These are phyloP conservation scores for Macropodus opercularis DNA, from an alignment of 2,797 vertebrate species.

Conservation along the genomic window DNA sequence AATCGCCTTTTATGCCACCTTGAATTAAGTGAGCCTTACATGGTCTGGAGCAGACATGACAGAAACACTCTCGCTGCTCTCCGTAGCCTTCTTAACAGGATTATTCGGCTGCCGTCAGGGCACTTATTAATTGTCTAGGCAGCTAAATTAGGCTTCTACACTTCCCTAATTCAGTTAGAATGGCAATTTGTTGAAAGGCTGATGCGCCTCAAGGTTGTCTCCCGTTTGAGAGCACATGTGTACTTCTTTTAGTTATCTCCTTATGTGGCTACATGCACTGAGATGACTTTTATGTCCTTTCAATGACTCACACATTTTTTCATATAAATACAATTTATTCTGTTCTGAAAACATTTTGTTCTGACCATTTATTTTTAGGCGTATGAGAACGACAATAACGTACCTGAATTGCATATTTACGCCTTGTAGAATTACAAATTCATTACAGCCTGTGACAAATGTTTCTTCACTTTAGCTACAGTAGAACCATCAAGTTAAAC, in stretches of 20 bases:
- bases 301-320: no score
- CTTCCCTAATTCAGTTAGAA: constrained; percentile 65
- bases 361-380: no score
- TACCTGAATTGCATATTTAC: constrained; percentile 20
- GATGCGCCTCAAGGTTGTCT: constrained; percentile 63
- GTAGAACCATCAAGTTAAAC: constrained; percentile 54
- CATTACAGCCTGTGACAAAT: constrained; percentile 41
- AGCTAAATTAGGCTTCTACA: constrained; percentile 54
- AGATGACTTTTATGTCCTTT: no score
- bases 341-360: no score
- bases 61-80: constrained; percentile 45
- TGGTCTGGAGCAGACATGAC: constrained; percentile 43
- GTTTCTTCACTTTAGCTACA: constrained; percentile 29
- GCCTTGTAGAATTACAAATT: constrained; percentile 29
- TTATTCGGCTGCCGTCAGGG: constrained; percentile 60
- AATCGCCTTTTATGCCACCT: constrained; percentile 50
- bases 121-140: constrained; percentile 68
- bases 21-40: constrained; percentile 47
- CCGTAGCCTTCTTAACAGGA: constrained; percentile 57
- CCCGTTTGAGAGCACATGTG: constrained; percentile 18
- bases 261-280: neutral
- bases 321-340: no score
- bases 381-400: no score
- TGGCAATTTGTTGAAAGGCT: constrained; percentile 55
- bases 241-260: neutral